A percentile compares a stretch with the other conserved stretches of the same genome.
Conservation (phyloP, 2,888 invertebrate species). For the Latrodectus hesperus region DNA sequence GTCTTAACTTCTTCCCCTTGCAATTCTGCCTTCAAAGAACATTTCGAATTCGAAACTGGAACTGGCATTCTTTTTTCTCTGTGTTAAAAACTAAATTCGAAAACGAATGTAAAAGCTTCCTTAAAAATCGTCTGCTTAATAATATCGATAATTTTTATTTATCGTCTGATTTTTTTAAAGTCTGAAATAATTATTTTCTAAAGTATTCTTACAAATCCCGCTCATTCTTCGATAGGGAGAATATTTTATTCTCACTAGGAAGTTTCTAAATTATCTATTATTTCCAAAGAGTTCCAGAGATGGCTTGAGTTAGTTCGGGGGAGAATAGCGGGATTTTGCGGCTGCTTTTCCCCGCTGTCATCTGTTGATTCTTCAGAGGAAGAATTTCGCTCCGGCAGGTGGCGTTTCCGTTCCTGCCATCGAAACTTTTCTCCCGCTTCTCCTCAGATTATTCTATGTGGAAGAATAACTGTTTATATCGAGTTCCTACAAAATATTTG, state of each 20-base stretch:
- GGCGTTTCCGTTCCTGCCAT: constrained; percentile 12
- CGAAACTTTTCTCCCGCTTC: background rate
- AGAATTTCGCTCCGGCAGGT: constrained; percentile 23
- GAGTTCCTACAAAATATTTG: too few relatives aligned
- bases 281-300: background rate
- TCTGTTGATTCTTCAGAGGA: constrained; percentile 41
- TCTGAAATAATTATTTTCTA: too few relatives aligned
- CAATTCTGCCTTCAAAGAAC: constrained; percentile 59
- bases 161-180: background rate
- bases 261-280: background rate
- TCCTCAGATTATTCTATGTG: too few relatives aligned
- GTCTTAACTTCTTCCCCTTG: constrained; percentile 56
- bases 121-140: background rate
- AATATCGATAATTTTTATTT: background rate
- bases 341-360: constrained; percentile 25
- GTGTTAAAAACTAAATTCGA: background rate
- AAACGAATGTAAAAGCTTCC: background rate
- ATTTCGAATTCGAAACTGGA: constrained; percentile 42
- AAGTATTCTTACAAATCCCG: too few relatives aligned
- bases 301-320: background rate
- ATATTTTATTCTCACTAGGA: too few relatives aligned
- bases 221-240: too few relatives aligned
- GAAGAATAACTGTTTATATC: too few relatives aligned
- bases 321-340: constrained; percentile 12
- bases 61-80: constrained; percentile 31